Conservation (phyloP, 2,113 vertebrate genomes). For the Corythaeola cristata region DNA sequence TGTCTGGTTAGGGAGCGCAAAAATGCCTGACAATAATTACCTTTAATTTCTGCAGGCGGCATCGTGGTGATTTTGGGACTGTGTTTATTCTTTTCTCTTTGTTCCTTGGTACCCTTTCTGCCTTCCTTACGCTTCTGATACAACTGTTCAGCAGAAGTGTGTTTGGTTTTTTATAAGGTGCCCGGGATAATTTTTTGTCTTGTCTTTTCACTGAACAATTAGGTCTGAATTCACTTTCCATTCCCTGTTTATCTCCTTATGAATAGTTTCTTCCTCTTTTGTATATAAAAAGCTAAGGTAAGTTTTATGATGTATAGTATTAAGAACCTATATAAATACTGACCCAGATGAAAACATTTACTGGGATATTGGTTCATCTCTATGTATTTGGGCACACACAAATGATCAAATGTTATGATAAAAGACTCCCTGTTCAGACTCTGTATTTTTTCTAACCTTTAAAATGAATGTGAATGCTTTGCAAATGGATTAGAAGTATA, state of each 20-base stretch:
- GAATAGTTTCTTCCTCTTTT: neutral
- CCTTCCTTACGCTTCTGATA: neutral
- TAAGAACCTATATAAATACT: neutral
- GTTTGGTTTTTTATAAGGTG: neutral
- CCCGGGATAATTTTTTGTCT: neutral
- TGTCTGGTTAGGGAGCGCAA: constrained; percentile 43
- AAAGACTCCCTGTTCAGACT: neutral
- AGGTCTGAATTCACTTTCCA: neutral
- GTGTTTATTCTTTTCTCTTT: neutral
- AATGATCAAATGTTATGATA: neutral
- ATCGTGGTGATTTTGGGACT: neutral
- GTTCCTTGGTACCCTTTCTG: neutral
- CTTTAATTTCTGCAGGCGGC: constrained; percentile 44
- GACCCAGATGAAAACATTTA: neutral
- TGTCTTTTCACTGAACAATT: neutral
- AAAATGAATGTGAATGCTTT: neutral
- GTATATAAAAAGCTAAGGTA: neutral
- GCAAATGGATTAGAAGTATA: neutral
- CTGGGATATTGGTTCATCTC: neutral
- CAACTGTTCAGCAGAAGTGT: neutral
- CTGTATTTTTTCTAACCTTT: neutral
- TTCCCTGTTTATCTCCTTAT: neutral
- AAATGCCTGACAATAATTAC: constrained; percentile 51
- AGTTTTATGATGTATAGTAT: neutral
- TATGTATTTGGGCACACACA: neutral